phyloP scores from a whole-genome alignment of 2,113 vertebrate genomes.

The Lampris incognitus region DNA sequence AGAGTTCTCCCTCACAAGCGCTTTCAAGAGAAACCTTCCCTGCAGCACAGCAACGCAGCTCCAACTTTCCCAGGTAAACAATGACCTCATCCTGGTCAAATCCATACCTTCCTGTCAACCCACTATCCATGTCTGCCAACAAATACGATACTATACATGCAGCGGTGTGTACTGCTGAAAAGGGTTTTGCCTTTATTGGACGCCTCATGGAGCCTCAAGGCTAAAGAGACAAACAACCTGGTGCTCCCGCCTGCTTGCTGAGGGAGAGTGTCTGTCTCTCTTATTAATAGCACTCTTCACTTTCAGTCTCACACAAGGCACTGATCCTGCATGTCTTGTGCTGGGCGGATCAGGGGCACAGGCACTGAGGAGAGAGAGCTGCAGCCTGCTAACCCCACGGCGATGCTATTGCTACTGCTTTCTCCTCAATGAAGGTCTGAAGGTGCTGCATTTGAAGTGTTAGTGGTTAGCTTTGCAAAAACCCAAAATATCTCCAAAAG shows the following conservation, averaged over 20 bases:
- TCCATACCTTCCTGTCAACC: conserved; percentile 70
- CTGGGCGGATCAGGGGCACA: conserved; percentile 45
- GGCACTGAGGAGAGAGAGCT: conserved; percentile 49
- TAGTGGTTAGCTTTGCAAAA: conserved; percentile 36
- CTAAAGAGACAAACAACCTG: conserved; percentile 58
- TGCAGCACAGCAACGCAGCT: conserved; percentile 41
- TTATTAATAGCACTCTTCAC: conserved; percentile 69
- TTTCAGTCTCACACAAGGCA: conserved; percentile 63
- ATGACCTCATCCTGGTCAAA: conserved; percentile 65
- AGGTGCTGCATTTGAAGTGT: conserved; percentile 61
- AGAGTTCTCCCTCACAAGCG: conserved; percentile 15
- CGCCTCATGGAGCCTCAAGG: conserved; percentile 59
- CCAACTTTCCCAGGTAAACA: conserved; percentile 67
- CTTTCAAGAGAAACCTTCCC: conserved; percentile 12
- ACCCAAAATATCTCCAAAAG: conserved; percentile 56
- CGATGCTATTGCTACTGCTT: conserved; percentile 25
- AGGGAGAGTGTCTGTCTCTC: conserved; percentile 60
- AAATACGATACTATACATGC: conserved; percentile 59
- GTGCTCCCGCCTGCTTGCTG: conserved; percentile 40
- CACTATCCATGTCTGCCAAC: conserved; percentile 65
- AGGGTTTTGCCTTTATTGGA: conserved; percentile 70
- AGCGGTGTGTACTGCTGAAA: conserved; percentile 36
- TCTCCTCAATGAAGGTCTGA: conserved; percentile 39
- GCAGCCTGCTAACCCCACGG: conserved; percentile 53
- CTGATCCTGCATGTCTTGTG: conserved; percentile 58